Conservation (phyloP, 2,888 invertebrate genomes). For the Ormia ochracea region DNA sequence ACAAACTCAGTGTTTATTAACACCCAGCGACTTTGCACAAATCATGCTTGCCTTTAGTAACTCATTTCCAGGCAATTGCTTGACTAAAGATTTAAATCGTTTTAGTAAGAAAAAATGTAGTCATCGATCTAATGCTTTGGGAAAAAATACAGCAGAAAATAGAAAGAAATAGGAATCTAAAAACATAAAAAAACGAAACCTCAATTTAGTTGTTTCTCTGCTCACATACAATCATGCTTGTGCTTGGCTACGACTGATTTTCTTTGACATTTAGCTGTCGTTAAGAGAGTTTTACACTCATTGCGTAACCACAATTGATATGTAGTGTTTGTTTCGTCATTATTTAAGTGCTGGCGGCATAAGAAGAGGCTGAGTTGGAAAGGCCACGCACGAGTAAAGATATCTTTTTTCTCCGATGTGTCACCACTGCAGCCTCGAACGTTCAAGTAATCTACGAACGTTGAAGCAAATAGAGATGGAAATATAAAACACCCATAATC, state of each 20-base stretch:
- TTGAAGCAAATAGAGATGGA: neutral
- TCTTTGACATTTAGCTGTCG: conserved; percentile 53
- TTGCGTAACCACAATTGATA: conserved; percentile 12
- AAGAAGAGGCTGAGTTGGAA: conserved; percentile 25
- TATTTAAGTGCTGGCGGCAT: conserved; percentile 20
- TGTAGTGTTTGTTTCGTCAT: neutral
- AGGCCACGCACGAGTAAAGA: conserved; percentile 35
- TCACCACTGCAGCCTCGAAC: neutral
- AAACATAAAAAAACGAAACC: neutral
- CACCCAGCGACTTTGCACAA: conserved; percentile 1
- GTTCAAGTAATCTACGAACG: neutral
- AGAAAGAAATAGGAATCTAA: neutral
- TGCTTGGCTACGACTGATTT: neutral
- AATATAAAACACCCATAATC: conserved; percentile 35
- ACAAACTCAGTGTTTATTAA: conserved; percentile 16
- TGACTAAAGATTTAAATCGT: conserved; percentile 6
- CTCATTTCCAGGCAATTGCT: conserved; percentile 25
- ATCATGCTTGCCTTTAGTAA: neutral
- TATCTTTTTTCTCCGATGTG: neutral
- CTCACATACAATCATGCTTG: neutral
- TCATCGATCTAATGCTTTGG: conserved; percentile 4
- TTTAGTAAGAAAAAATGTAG: neutral
- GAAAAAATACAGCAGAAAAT: neutral
- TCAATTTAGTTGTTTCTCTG: conserved; percentile 31
- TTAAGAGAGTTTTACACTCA: conserved; percentile 42